phyloP scores from a whole-genome alignment of 1,140 invertebrate species.

The Solenopsis fugax region DNA sequence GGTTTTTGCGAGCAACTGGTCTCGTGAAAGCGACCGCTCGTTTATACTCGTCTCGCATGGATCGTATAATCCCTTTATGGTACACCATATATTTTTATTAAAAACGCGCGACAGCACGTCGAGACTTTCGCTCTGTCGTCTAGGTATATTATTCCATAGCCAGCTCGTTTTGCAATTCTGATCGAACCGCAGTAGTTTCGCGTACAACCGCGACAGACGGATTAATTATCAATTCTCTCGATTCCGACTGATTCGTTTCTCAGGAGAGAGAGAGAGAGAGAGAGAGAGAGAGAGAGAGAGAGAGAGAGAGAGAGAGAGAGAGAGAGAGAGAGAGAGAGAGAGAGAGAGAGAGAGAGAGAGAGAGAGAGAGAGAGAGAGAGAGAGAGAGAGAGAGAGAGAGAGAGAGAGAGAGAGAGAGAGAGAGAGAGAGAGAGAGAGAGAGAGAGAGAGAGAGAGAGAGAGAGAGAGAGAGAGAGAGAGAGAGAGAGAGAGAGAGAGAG shows the following conservation, averaged over 20 bases:
- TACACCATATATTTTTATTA: constrained; percentile 53
- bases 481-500: neutral
- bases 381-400: neutral
- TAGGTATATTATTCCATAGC: neutral
- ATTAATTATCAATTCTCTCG: constrained; percentile 58
- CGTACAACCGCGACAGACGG: constrained; percentile 14
- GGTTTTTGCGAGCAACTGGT: constrained; percentile 14
- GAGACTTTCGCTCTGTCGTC: neutral
- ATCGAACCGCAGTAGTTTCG: constrained; percentile 22
- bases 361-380: neutral
- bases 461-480: neutral
- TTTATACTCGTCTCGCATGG: constrained; percentile 29
- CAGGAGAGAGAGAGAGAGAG: neutral
- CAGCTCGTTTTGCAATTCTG: constrained; percentile 24
- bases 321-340: neutral
- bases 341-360: neutral
- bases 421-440: neutral
- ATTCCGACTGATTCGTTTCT: neutral
- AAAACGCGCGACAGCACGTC: neutral
- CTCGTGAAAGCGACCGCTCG: constrained; percentile 6
- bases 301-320: neutral
- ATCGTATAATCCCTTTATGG: constrained; percentile 43
- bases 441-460: neutral
- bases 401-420: neutral
- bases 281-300: no score